phyloP scores from a whole-genome alignment of 2,797 vertebrate species.

The Linurgus olivaceus region DNA sequence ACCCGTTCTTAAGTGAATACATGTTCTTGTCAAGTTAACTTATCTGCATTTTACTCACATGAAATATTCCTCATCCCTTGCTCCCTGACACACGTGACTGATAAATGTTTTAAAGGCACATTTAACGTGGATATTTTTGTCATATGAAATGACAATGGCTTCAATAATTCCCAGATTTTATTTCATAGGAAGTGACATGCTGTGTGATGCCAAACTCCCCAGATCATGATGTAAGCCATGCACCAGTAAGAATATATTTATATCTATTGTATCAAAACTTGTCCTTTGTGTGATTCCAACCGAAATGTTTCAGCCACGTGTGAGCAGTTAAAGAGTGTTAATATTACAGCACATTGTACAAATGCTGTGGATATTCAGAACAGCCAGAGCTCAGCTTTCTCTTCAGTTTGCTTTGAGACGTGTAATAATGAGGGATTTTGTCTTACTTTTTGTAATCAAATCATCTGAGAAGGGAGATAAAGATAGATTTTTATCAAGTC shows the following conservation, averaged over 20 bases:
- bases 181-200: slow-evolving; percentile 10
- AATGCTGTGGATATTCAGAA: background rate
- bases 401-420: slow-evolving; percentile 7
- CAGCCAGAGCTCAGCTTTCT: background rate
- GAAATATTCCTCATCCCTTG: slow-evolving; percentile 34
- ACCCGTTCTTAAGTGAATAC: slow-evolving; percentile 41
- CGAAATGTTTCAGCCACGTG: background rate
- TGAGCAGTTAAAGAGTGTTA: background rate
- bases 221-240: background rate
- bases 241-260: background rate
- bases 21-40: slow-evolving; percentile 52
- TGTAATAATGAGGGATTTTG: background rate
- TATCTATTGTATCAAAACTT: background rate
- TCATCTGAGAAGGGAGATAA: background rate
- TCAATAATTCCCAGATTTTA: slow-evolving; percentile 19
- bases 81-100: slow-evolving; percentile 35
- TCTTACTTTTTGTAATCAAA: background rate
- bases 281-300: background rate
- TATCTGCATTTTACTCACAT: slow-evolving; percentile 34
- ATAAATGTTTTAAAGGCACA: slow-evolving; percentile 58
- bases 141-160: slow-evolving; percentile 28
- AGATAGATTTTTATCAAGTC: background rate
- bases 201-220: background rate
- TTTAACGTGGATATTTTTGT: slow-evolving; percentile 46
- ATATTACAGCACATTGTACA: background rate